phyloP scores from a whole-genome alignment of 2,888 invertebrate genomes.

The Coremacera marginata region DNA sequence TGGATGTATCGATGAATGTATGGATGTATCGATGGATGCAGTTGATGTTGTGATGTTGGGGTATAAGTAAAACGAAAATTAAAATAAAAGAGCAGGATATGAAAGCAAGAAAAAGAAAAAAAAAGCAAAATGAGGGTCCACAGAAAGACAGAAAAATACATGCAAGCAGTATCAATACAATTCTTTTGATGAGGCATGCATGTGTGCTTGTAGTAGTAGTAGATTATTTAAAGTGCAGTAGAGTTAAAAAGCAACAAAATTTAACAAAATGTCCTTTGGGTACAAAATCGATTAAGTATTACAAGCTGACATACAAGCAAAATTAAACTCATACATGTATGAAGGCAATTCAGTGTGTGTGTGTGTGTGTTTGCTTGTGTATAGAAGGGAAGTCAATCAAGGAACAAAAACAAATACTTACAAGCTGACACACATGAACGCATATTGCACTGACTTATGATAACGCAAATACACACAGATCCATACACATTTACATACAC shows the following conservation, averaged over 20 bases:
- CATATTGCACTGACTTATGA: neutral
- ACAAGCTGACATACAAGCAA: slow-evolving; percentile 27
- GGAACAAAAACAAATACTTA: slow-evolving; percentile 53
- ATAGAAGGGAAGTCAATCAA: slow-evolving; percentile 63
- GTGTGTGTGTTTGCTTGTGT: neutral
- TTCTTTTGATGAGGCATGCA: neutral
- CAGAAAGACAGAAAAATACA: neutral
- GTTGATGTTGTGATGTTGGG: neutral
- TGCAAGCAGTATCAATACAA: neutral
- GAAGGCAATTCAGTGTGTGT: slow-evolving; percentile 36
- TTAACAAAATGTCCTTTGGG: slow-evolving; percentile 61
- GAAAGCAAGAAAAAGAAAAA: neutral
- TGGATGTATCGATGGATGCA: neutral
- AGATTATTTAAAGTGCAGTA: neutral
- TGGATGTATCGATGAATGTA: neutral
- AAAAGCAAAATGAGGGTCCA: neutral
- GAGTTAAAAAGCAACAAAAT: neutral
- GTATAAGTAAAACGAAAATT: neutral
- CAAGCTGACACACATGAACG: neutral
- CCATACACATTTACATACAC: neutral
- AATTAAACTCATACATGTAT: neutral
- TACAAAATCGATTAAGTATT: slow-evolving; percentile 63
- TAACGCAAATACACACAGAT: neutral
- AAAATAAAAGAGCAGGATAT: neutral
- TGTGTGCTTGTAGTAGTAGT: neutral